Conservation (phyloP, 2,888 invertebrate genomes). For the Eupithecia dodoneata region DNA sequence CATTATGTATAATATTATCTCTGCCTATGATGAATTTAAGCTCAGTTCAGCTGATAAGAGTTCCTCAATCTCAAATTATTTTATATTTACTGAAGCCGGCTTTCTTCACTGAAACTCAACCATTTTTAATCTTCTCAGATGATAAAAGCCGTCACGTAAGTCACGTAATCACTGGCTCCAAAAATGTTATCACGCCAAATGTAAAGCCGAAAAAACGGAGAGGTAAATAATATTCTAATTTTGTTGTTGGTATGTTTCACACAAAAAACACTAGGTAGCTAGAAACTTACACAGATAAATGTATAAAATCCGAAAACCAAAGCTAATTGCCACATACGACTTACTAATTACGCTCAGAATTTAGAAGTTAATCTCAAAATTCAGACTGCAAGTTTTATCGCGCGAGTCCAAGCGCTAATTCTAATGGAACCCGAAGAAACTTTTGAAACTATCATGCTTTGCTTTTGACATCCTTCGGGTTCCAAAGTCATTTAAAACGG, state of each 20-base stretch:
- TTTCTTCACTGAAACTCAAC: background rate
- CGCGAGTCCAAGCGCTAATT: no score
- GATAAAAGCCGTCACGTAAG: no score
- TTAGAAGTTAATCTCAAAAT: no score
- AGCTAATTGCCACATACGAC: no score
- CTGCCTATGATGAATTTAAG: background rate
- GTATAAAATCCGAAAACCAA: background rate
- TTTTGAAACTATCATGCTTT: no score
- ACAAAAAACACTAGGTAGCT: background rate
- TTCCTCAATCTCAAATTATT: background rate
- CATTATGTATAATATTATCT: no score
- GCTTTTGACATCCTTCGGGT: no score
- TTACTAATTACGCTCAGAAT: background rate
- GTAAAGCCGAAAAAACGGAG: constrained; percentile 59
- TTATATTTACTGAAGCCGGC: background rate
- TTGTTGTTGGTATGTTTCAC: background rate
- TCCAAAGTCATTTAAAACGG: no score
- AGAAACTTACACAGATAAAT: background rate
- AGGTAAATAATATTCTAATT: constrained; percentile 44
- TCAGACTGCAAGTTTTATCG: no score
- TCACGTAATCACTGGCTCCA: constrained; percentile 28
- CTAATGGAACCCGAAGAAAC: no score
- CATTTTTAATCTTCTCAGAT: background rate
- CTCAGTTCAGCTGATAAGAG: background rate
- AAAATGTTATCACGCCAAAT: constrained; percentile 55